Percentiles rank a stretch among this genome's conserved stretches.
These are phyloP conservation scores for Sternarchorhynchus goeldii DNA, from an alignment of 2,797 vertebrate species.

Conservation along the genomic window DNA sequence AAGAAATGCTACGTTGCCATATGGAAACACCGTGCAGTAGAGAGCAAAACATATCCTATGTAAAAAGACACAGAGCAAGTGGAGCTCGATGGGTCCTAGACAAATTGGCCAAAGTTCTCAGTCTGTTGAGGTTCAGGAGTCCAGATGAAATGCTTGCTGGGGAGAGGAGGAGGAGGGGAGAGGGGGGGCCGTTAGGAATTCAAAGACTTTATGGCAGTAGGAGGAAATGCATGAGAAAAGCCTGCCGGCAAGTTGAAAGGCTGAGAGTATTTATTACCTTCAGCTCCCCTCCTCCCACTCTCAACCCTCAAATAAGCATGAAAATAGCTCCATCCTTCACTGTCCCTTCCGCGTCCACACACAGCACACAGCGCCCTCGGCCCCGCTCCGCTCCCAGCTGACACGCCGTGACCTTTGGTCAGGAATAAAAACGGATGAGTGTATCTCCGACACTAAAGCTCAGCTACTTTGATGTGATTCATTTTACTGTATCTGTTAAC, in stretches of 20 bases:
- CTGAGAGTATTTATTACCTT: constrained; percentile 56
- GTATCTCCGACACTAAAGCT: too few species aligned
- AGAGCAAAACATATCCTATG: too few species aligned
- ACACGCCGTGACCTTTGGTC: constrained; percentile 1
- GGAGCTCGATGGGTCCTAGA: neutral
- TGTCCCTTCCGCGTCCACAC: constrained; percentile 1
- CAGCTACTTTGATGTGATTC: too few species aligned
- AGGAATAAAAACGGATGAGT: neutral
- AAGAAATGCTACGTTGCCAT: too few species aligned
- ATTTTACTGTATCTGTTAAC: too few species aligned
- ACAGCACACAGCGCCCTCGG: neutral
- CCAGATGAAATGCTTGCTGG: constrained; percentile 30
- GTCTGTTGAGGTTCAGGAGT: constrained; percentile 4
- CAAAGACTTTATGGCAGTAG: constrained; percentile 61
- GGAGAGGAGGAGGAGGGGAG: constrained; percentile 25
- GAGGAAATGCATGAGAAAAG: constrained; percentile 62
- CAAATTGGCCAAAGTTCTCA: constrained; percentile 18
- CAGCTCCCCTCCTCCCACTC: constrained; percentile 34
- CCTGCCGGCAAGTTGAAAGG: constrained; percentile 59
- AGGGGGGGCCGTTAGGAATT: constrained; percentile 56
- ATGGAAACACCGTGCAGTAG: too few species aligned
- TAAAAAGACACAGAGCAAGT: neutral
- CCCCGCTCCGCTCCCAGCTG: neutral
- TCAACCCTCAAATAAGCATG: constrained; percentile 48
- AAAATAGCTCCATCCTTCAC: constrained; percentile 51